A percentile compares a stretch with the other conserved stretches of the same genome.
phyloP scores from a whole-genome alignment of 1,140 invertebrate species.

The Oppia nitens region DNA sequence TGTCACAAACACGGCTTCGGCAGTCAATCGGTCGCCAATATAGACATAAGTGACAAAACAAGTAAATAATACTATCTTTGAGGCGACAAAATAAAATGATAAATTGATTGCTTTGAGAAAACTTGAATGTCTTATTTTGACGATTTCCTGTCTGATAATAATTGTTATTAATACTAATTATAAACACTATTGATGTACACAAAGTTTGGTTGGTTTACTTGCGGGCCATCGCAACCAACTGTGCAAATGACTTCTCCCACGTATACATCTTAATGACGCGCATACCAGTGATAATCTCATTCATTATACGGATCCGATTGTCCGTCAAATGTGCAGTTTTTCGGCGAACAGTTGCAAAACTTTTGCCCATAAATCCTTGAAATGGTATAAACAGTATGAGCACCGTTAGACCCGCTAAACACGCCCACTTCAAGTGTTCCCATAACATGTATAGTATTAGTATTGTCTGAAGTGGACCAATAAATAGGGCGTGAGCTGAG shows the following conservation, averaged over 20 bases:
- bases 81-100: constrained; percentile 26
- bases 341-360: constrained; percentile 27
- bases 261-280: no score
- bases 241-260: constrained; percentile 53
- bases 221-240: constrained; percentile 39
- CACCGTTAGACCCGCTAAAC: constrained; percentile 24
- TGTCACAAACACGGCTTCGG: constrained; percentile 55
- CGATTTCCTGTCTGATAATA: constrained; percentile 12
- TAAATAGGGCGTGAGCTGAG: constrained; percentile 15
- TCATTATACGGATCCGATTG: constrained; percentile 65
- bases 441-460: constrained; percentile 15
- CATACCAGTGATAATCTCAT: constrained; percentile 79
- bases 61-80: constrained; percentile 51
- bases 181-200: background rate
- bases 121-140: constrained; percentile 41
- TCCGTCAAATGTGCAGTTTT: constrained; percentile 55
- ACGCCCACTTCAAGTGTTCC: constrained; percentile 22
- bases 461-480: constrained; percentile 17
- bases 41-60: constrained; percentile 47
- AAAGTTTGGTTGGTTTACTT: constrained; percentile 20
- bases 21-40: constrained; percentile 42
- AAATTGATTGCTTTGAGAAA: constrained; percentile 47
- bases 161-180: background rate
- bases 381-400: constrained; percentile 18
- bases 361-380: constrained; percentile 16